phyloP scores from a whole-genome alignment of 2,113 vertebrate genomes.

The Myrmophylax atrothorax region DNA sequence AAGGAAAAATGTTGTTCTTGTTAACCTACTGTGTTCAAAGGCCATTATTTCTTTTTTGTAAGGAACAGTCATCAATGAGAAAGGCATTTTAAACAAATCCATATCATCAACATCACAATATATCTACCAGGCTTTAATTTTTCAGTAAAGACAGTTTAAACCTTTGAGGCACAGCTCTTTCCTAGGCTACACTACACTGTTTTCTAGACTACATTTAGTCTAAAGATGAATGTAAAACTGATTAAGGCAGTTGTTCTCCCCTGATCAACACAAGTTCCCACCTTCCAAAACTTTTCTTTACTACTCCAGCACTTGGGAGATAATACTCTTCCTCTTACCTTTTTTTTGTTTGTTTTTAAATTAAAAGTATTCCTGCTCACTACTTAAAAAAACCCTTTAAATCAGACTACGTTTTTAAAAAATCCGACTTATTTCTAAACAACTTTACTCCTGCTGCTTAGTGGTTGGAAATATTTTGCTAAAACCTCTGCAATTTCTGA shows the following conservation, averaged over 20 bases:
- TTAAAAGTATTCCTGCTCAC: not conserved
- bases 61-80: not conserved
- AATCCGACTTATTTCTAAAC: not conserved
- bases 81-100: not conserved
- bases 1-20: not conserved
- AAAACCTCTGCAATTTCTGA: not conserved
- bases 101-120: not conserved
- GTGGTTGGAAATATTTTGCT: not conserved
- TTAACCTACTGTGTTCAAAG: not conserved
- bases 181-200: not conserved
- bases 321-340: rapidly evolving
- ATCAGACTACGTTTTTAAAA: not conserved
- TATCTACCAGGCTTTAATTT: not conserved
- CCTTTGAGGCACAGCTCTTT: not conserved
- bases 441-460: not conserved
- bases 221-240: not conserved
- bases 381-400: not conserved
- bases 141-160: not conserved
- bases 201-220: not conserved
- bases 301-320: not conserved
- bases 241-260: not conserved
- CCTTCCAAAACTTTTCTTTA: not conserved
- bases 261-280: not conserved
- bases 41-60: not conserved
- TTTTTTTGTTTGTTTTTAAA: not conserved